Evolutionary conservation across 2,113 vertebrate species (phyloP).

Genomic region (Colistium nudipinnis): DNA sequence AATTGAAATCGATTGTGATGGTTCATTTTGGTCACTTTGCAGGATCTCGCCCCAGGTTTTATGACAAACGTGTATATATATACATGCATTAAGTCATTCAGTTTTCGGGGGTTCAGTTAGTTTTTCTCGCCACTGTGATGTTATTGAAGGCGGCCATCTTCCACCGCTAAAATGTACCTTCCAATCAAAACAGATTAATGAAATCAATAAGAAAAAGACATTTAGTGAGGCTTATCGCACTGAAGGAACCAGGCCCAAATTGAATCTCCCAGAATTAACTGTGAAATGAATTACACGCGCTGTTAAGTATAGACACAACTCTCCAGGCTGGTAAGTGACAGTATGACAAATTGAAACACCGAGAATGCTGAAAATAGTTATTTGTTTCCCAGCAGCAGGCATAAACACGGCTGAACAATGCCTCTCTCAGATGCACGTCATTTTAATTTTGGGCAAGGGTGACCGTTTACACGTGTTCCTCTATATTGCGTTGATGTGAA

Average conservation of each 20-base stretch:
- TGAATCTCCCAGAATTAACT: conserved; percentile 34
- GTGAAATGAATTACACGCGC: conserved; percentile 33
- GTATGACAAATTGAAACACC: conserved; percentile 19
- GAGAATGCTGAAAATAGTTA: conserved; percentile 6
- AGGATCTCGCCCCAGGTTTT: neutral
- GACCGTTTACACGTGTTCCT: conserved; percentile 54
- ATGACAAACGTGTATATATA: neutral
- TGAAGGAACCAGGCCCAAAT: neutral
- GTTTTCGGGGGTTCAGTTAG: no score
- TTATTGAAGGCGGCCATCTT: neutral
- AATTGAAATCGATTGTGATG: neutral
- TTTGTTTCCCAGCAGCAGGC: conserved; percentile 15
- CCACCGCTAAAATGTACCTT: neutral
- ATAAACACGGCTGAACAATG: conserved; percentile 23
- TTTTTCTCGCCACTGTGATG: no score
- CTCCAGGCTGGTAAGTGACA: conserved; percentile 17
- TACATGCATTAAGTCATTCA: no score
- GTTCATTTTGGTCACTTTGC: no score
- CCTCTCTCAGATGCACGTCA: neutral
- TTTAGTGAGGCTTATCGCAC: neutral
- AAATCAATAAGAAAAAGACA: neutral
- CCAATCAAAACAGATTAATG: neutral
- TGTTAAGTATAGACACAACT: conserved; percentile 31
- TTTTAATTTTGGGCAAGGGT: conserved; percentile 50
- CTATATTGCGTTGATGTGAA: conserved; percentile 22